Conservation (phyloP, 2,888 invertebrate genomes). For the Aphelenchoides bicaudatus region DNA sequence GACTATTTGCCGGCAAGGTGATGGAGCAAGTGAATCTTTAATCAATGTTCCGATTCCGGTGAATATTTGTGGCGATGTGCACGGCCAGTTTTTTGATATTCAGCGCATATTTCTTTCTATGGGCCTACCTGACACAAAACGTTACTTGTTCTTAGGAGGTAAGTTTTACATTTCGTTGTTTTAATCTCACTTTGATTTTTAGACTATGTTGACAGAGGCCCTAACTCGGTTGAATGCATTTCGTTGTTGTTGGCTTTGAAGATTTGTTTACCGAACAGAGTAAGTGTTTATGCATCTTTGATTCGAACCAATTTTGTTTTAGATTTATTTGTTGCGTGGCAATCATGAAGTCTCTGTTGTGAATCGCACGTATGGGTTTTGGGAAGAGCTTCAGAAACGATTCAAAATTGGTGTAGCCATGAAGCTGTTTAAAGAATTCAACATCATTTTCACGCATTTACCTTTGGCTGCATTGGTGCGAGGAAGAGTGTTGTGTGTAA, state of each 20-base stretch:
- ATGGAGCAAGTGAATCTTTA: conserved; percentile 19
- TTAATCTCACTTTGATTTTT: not conserved
- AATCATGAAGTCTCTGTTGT: conserved; percentile 32
- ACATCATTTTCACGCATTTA: conserved; percentile 29
- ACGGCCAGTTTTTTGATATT: conserved; percentile 33
- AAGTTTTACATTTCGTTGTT: not conserved
- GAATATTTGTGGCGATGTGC: conserved; percentile 35
- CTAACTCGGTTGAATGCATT: conserved; percentile 32
- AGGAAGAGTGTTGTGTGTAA: conserved; percentile 27
- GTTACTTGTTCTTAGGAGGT: conserved; percentile 33
- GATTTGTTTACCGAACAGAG: conserved; percentile 27
- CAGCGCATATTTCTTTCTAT: conserved; percentile 31
- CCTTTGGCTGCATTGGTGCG: conserved; percentile 32
- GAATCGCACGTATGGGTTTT: conserved; percentile 35
- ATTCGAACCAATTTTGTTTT: not conserved
- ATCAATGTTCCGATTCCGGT: conserved; percentile 26
- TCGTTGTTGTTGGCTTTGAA: conserved; percentile 28
- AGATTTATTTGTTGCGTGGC: conserved; percentile 32
- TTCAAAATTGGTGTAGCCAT: conserved; percentile 28
- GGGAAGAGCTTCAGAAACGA: conserved; percentile 28
- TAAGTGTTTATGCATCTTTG: conserved; percentile 10
- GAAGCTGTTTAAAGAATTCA: conserved; percentile 27
- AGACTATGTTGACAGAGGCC: conserved; percentile 35
- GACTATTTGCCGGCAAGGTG: conserved; percentile 18
- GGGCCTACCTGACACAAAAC: conserved; percentile 21